Conservation (phyloP, 1,140 invertebrate species). For the Procambarus clarkii region DNA sequence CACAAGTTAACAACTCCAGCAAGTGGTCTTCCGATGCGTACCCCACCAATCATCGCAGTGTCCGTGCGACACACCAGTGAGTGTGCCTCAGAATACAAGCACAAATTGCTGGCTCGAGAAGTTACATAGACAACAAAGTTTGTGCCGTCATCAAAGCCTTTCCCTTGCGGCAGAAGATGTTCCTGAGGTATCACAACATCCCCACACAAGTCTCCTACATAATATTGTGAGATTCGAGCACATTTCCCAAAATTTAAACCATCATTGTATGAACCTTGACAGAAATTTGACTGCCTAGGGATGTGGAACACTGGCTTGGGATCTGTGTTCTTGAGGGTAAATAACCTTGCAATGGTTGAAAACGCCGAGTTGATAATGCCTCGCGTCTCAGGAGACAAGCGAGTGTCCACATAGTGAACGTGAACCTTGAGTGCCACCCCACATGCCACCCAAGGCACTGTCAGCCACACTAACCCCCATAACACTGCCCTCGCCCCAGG, state of each 20-base stretch:
- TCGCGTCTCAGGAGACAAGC: background rate
- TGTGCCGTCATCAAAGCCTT: constrained; percentile 46
- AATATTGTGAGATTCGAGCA: background rate
- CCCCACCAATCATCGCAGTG: constrained; percentile 18
- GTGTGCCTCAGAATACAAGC: constrained; percentile 6
- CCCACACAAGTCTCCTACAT: constrained; percentile 32
- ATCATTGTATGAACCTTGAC: background rate
- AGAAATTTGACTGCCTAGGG: constrained; percentile 1
- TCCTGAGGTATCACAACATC: constrained; percentile 18
- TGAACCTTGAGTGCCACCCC: constrained; percentile 5
- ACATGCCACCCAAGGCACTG: background rate
- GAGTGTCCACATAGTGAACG: constrained; percentile 17
- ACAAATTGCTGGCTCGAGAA: background rate
- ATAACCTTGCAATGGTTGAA: background rate
- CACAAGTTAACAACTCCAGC: constrained; percentile 40
- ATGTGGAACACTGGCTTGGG: background rate
- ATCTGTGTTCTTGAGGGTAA: background rate
- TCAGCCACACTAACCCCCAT: background rate
- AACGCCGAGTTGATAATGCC: background rate
- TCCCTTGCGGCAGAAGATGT: constrained; percentile 24
- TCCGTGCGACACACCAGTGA: constrained; percentile 22
- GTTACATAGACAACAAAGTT: constrained; percentile 37
- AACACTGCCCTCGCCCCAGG: background rate
- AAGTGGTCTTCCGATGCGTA: constrained; percentile 39
- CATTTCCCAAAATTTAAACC: constrained; percentile 35